Evolutionary conservation across 2,888 invertebrate species (phyloP).

Genomic region (Magallana nippona): DNA sequence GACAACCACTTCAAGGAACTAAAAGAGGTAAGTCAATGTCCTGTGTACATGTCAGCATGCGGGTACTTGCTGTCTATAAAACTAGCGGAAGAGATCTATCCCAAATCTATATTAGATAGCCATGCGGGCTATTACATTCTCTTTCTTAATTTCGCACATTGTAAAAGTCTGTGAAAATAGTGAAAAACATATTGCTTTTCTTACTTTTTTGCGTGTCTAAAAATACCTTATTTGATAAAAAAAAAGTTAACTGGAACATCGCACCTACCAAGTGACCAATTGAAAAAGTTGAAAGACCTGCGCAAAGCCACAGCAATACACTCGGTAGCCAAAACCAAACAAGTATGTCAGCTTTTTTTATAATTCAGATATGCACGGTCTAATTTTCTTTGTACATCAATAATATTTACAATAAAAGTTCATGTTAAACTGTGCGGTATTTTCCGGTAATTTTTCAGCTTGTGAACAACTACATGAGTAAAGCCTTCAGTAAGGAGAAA

Average conservation of each 20-base stretch:
- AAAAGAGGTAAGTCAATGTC: neutral
- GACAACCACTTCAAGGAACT: neutral
- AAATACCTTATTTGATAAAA: too few relatives aligned
- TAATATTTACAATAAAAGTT: too few relatives aligned
- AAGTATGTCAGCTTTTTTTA: neutral
- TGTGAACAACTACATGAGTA: neutral
- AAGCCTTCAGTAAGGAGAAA: neutral
- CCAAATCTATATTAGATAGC: too few relatives aligned
- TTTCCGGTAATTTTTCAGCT: neutral
- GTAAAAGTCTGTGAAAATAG: neutral
- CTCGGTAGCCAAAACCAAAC: neutral
- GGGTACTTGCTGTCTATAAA: too few relatives aligned
- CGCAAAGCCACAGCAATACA: constrained; percentile 11
- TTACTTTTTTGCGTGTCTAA: neutral
- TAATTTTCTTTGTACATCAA: neutral
- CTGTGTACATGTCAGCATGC: too few relatives aligned
- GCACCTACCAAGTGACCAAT: neutral
- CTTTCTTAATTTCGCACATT: neutral
- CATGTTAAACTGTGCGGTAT: too few relatives aligned
- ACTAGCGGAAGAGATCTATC: too few relatives aligned
- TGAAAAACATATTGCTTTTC: neutral
- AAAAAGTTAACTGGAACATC: neutral
- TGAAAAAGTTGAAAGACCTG: neutral
- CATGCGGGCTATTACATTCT: too few relatives aligned
- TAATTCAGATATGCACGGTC: neutral